These are phyloP conservation scores for Ctenosaura bakeri DNA, from an alignment of 2,797 vertebrate species.

Conservation along the genomic window DNA sequence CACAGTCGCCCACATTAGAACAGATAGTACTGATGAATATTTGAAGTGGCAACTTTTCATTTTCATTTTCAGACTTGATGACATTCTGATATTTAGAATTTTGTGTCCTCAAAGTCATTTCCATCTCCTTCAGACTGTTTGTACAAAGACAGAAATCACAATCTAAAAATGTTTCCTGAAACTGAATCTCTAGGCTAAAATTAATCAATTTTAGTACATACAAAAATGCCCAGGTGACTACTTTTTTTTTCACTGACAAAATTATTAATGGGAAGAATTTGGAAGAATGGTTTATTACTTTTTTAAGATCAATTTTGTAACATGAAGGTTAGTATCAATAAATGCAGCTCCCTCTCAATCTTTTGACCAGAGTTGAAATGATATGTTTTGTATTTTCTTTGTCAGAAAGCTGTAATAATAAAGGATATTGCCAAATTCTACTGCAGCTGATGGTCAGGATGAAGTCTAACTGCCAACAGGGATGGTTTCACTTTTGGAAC, in stretches of 20 bases:
- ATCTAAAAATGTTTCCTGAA: neutral
- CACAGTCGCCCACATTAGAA: neutral
- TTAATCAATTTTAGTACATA: neutral
- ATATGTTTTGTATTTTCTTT: neutral
- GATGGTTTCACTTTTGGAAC: neutral
- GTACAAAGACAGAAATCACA: neutral
- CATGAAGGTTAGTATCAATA: neutral
- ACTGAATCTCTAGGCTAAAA: neutral
- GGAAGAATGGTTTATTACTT: neutral
- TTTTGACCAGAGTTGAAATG: neutral
- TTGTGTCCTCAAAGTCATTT: neutral
- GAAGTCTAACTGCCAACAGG: neutral
- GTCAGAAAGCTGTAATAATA: neutral
- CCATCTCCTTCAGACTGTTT: neutral
- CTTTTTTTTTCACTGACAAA: neutral
- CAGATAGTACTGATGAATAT: slow-evolving; percentile 12
- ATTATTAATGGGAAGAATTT: neutral
- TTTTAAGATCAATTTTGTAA: too few relatives aligned
- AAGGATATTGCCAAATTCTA: neutral
- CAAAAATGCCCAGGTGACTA: neutral
- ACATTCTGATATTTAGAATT: slow-evolving; percentile 17
- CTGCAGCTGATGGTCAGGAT: neutral
- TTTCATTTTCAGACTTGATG: neutral
- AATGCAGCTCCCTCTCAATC: neutral
- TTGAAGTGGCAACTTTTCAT: neutral